Conservation (phyloP, 2,888 invertebrate species). For the Drosophila yooni region DNA sequence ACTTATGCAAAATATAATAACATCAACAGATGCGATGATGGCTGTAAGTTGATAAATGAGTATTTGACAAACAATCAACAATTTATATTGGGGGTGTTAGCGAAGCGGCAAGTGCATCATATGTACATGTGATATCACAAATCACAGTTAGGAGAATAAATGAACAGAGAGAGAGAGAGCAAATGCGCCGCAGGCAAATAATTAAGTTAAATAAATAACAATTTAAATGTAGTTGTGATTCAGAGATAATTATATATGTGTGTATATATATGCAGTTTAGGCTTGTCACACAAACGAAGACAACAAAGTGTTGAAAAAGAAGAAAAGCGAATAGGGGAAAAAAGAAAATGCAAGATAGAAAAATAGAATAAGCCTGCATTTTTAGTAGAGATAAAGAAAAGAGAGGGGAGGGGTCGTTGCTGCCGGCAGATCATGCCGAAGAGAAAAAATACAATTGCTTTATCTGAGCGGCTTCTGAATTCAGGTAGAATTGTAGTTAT, state of each 20-base stretch:
- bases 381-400: slow-evolving; percentile 9
- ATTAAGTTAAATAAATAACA: slow-evolving; percentile 51
- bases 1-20: background rate
- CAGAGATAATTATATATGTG: slow-evolving; percentile 41
- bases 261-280: slow-evolving; percentile 13
- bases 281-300: slow-evolving; percentile 23
- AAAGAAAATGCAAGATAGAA: slow-evolving; percentile 16
- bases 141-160: too few species aligned
- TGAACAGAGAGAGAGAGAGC: background rate
- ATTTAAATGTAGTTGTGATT: slow-evolving; percentile 41
- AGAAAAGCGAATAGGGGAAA: background rate
- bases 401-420: slow-evolving; percentile 7
- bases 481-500: slow-evolving; percentile 41
- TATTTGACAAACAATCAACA: slow-evolving; percentile 10
- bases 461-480: slow-evolving; percentile 41
- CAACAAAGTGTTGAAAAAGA: slow-evolving; percentile 13
- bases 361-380: slow-evolving; percentile 60
- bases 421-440: slow-evolving; percentile 19
- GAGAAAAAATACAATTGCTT: slow-evolving; percentile 38
- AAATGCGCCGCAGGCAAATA: slow-evolving; percentile 3
- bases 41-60: background rate
- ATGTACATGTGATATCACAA: too few species aligned
- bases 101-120: background rate
- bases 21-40: background rate
- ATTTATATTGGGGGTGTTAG: slow-evolving; percentile 16